Evolutionary conservation across 1,140 invertebrate species (phyloP), one percentile per base, ranked within the genome.

Genomic region (Drosophila pandora): DNA sequence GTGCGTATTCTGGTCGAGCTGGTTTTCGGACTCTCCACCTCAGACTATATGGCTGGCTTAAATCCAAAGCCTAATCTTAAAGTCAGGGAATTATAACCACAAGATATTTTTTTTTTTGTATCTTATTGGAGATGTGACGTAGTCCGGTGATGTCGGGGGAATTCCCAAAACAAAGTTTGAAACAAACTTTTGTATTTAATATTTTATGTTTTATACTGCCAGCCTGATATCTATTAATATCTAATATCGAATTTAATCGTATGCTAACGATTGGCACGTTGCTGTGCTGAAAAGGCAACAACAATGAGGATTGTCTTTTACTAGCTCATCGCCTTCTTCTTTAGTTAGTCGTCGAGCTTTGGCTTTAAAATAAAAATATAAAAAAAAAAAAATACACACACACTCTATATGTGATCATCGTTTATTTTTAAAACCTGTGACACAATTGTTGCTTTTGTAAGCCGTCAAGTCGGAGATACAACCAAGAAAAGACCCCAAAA

Each of bases 401-500:
- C 1, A 47, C 37, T 68, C 23, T 72, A 30, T 49, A 83, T 87
- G 83, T 88, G 78, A 76, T 87, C 83, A 87, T 87, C 83, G 71
- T 79, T 85, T 87, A 87, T 87, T 88, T 87, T 76, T 87, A 87
- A 85, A 85, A 58, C 83, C 76, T 83, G 83, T 87, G 83, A 87
- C 83, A 87, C 83, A 88, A 87, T 87, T 87, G 71, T 87, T 87
- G 83, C 81, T 87, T 79, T 88, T 87, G 83, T 79, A 79, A 88
- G 71, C 41, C 49, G 17, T 17, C 50, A 21, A 32, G 10, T 23
- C 6, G 22, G 30, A 84, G 72, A 60, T 48, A 47, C 2, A 41
- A 25, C 28, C n/a, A 30, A 53, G 17, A 61, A 34, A 30, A 23
- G 39, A 28, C 25, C 25, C 5, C 5, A 49, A 34, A 48, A 41